Evolutionary conservation across 2,113 vertebrate genomes (phyloP), one percentile per base, ranked within the genome.

Genomic region (Engystomops pustulosus): DNA sequence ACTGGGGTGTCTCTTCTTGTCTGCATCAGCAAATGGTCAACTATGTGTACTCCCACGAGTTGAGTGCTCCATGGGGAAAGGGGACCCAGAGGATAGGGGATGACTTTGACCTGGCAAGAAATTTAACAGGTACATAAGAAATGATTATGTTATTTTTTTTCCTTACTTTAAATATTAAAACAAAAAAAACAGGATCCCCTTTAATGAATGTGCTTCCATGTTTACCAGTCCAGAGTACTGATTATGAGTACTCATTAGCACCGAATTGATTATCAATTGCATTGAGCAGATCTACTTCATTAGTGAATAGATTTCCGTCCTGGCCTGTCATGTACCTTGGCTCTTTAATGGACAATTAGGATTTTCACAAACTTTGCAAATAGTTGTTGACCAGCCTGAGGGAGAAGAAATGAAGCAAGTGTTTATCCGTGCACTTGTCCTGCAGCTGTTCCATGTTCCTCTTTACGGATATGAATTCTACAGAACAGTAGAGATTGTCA

Each of bases 391-490:
- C 25, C 55, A 44, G 76, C 55, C 58, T n/a, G 10, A 20, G 58
- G 36, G 41, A 67, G 77, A 79, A 47, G 6, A 32, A 30, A 32
- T 38, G 27, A 44, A 79, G 77, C 25, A 47, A 79, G 55, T 47
- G 58, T 79, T 79, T 67, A 79, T 32, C 17, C 8, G 36, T 44
- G 36, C 77, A 18, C 62, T 41, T 47, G 77, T 62, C n/a, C n/a
- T 45, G 23, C 77, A 79, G 77, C 77, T 65, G 77, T 79, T 79
- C 53, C 51, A n/a, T 3, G 34, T 79, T 79, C 53, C 58, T 76
- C 32, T 76, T 30, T 74, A 41, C 74, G 34, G 51, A 34, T 62
- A 65, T 65, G 38, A 79, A 17, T 58, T 78, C 12, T 45, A n/a
- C 77, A 44, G 55, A 79, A 65, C 77, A 25, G 58, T 30, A 45